Percentiles rank a stretch among this genome's conserved stretches.
Evolutionary conservation across 2,888 invertebrate genomes (phyloP).

Genomic region (Cancer borealis): DNA sequence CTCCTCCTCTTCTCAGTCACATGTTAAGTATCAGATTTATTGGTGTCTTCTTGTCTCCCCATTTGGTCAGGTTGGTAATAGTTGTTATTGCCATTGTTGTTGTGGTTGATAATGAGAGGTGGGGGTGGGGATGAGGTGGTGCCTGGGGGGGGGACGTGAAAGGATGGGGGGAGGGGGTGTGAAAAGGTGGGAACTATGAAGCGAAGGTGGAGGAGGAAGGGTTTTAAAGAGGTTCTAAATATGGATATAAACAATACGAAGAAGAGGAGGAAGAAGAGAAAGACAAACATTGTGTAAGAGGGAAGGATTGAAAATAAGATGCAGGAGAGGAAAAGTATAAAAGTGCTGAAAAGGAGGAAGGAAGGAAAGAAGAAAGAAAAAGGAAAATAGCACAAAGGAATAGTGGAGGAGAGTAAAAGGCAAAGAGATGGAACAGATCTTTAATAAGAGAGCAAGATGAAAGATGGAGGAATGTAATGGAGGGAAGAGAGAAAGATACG

Average conservation of each 20-base stretch:
- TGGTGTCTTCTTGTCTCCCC: conserved; percentile 80
- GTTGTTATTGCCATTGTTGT: neutral
- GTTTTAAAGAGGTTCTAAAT: no score
- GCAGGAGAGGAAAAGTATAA: neutral
- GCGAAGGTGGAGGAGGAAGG: neutral
- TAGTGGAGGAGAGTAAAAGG: neutral
- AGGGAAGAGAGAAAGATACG: neutral
- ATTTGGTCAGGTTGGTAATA: conserved; percentile 78
- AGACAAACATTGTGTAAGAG: no score
- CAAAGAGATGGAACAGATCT: neutral
- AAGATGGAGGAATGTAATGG: neutral
- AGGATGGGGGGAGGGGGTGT: neutral
- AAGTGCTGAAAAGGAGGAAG: neutral
- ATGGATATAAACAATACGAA: neutral
- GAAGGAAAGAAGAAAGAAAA: neutral
- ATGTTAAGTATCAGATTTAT: neutral
- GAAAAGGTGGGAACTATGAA: neutral
- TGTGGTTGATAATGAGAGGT: neutral
- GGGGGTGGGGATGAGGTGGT: neutral
- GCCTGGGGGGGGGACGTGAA: neutral
- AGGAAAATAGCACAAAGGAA: neutral
- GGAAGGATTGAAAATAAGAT: neutral
- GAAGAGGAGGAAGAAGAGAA: neutral
- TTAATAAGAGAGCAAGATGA: neutral
- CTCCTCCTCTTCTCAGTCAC: neutral